Base-by-base conservation (phyloP, 2,888 invertebrate genomes). In the Apotomis betuletana region DNA sequence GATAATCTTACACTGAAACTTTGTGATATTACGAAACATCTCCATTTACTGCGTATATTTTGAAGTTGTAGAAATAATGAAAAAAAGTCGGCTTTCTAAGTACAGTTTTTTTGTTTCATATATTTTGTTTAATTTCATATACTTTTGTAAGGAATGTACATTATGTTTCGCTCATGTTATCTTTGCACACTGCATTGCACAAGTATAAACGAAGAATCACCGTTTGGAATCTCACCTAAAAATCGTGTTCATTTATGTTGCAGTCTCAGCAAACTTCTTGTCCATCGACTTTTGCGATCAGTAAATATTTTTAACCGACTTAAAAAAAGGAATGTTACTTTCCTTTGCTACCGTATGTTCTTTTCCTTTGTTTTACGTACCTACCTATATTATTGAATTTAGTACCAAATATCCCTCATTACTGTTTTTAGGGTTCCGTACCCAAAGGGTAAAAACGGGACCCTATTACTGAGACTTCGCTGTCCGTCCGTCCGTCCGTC, bases 161-260 rank as follows among this genome's bases (percentile, higher is more conserved):
- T 44, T 44, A 27, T 55, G 12, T 41, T 64, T 41, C 15, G 0
- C 0, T 41, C 36, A 13, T 15, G 44, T 9, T 55, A 54, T 44
- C 0, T 44, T 44, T 64, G 46, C 65, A 65, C 65, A 65, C n/a
- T 36, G 44, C 54, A 36, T 44, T 65, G 65, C 55, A 65, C 65
- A 65, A 57, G 27, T 65, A 27, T 65, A 55, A 27, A 55, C 41
- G 15, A 64, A 49, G 8, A 8, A 64, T 55, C 64, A 64, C 65
- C 46, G 65, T 57, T 65, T 57, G 57, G 46, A 65, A 57, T 46
- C 57, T 65, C 65, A 65, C 46, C 46, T n/a, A 5, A 54, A 55
- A 49, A 9, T 49, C 15, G 27, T 12, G 54, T 55, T 44, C 0
- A 15, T 44, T 27, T 13, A 44, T 13, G 9, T 13, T 38, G 27